Base-by-base conservation (phyloP, 2,888 invertebrate genomes). In the Philhelius pedissequus region DNA sequence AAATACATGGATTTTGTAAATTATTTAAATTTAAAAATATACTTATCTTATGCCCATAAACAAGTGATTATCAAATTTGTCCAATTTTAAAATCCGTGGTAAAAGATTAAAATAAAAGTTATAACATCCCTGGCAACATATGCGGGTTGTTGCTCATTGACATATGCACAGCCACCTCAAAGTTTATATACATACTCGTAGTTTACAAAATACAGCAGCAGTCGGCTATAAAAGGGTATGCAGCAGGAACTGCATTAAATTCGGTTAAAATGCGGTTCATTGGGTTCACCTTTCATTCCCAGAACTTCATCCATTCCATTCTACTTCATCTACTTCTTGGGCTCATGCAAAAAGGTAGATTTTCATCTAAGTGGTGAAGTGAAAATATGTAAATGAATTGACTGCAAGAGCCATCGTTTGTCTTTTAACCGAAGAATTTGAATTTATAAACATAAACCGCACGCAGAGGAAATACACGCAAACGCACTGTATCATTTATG, bases 321-420 rank as follows among this genome's bases (percentile, higher is more conserved):
- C 18, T 18, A 4, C 8, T n/a, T 8, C 18, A 7, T 25, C 25
- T 27, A 9, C 30, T 58, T 25, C 20, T 52, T 43, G 9, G n/a
- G n/a, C n/a, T 27, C 25, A 18, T 18, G 27, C 69, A 20, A 20
- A 70, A 75, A 64, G 75, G 75, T 66, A 62, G 48, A 54, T 54
- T 64, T 56, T 27, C 74, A 9, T 40, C 74, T 56, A 69, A 56
- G 58, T 38, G 27, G 52, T 76, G 66, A 62, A 73, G 77, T 77
- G 68, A 74, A 83, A 83, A 74, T 75, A 83, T 83, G 83, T 70
- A 74, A 83, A 83, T 83, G 78, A 73, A 78, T 64, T 78, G 73
- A 78, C 78, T 78, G 64, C 78, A 73, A 71, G 69, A 70, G 68
- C 58, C 66, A 60, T 38, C 18, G 7, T 11, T n/a, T 45, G 54